These are phyloP conservation scores for Sparidentex hasta DNA, from an alignment of 2,797 vertebrate species.

Conservation along the genomic window DNA sequence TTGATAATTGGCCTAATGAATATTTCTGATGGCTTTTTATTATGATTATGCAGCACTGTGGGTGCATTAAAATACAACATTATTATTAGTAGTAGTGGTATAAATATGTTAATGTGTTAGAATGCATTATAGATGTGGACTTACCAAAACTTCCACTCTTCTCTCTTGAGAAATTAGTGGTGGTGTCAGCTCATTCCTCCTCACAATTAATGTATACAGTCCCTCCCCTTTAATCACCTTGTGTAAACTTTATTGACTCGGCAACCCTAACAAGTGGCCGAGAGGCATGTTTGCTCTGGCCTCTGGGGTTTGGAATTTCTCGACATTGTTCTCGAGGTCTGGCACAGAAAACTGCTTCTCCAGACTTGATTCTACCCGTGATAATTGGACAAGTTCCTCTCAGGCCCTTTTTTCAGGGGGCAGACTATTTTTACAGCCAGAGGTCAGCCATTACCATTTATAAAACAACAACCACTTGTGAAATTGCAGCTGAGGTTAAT, in stretches of 20 bases:
- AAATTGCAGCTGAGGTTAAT: constrained; percentile 34
- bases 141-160: not conserved
- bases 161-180: constrained; percentile 13
- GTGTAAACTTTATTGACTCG: constrained; percentile 68
- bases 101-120: too few relatives aligned
- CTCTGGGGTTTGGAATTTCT: constrained; percentile 55
- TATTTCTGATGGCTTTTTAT: too few relatives aligned
- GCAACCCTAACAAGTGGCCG: constrained; percentile 55
- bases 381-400: constrained; percentile 56
- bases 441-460: constrained; percentile 44
- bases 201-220: constrained; percentile 32
- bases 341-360: constrained; percentile 39
- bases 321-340: constrained; percentile 48
- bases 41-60: too few relatives aligned
- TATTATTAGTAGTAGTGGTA: too few relatives aligned
- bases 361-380: constrained; percentile 46
- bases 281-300: constrained; percentile 69
- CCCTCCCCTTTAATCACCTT: constrained; percentile 51
- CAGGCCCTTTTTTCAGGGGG: not conserved
- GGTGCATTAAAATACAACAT: too few relatives aligned
- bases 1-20: too few relatives aligned
- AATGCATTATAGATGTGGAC: too few relatives aligned
- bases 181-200: constrained; percentile 9
- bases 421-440: constrained; percentile 45
- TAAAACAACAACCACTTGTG: constrained; percentile 42